A percentile compares a stretch with the other conserved stretches of the same genome.
phyloP scores from a whole-genome alignment of 2,888 invertebrate species.

The Laothoe populi region DNA sequence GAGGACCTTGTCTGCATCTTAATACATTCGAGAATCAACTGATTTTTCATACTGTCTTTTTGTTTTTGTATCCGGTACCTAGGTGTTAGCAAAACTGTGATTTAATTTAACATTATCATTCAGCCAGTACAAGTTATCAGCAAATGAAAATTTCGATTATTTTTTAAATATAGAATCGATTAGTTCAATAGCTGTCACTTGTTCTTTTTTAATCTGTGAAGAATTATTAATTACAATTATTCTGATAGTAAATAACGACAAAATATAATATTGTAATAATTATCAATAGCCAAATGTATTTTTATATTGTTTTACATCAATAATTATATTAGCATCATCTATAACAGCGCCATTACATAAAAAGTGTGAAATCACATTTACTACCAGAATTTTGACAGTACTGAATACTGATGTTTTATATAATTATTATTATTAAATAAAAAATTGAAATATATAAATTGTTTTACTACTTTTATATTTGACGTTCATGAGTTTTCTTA shows the following conservation, averaged over 20 bases:
- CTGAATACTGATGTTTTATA: slow-evolving; percentile 19
- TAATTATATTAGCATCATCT: not conserved
- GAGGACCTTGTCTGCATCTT: slow-evolving; percentile 88
- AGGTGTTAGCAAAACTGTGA: not conserved
- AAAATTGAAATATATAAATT: not conserved
- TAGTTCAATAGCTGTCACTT: slow-evolving; percentile 20
- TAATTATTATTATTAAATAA: slow-evolving; percentile 7
- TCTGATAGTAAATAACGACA: not conserved
- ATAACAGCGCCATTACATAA: too few relatives aligned
- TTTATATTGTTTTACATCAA: too few relatives aligned
- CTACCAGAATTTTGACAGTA: too few relatives aligned
- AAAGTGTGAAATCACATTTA: too few relatives aligned
- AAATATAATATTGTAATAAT: not conserved
- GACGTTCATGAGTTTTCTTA: too few relatives aligned
- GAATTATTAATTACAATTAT: not conserved
- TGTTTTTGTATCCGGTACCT: slow-evolving; percentile 14
- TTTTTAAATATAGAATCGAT: slow-evolving; percentile 15
- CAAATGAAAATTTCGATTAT: slow-evolving; percentile 18
- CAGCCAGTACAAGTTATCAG: not conserved
- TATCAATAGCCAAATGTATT: too few relatives aligned
- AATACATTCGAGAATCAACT: slow-evolving; percentile 87
- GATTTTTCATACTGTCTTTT: slow-evolving; percentile 33
- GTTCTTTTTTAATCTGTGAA: not conserved
- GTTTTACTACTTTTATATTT: not conserved
- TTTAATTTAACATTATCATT: slow-evolving; percentile 2